Evolutionary conservation across 1,140 invertebrate genomes (phyloP).

Genomic region (Tetramorium alpestre): DNA sequence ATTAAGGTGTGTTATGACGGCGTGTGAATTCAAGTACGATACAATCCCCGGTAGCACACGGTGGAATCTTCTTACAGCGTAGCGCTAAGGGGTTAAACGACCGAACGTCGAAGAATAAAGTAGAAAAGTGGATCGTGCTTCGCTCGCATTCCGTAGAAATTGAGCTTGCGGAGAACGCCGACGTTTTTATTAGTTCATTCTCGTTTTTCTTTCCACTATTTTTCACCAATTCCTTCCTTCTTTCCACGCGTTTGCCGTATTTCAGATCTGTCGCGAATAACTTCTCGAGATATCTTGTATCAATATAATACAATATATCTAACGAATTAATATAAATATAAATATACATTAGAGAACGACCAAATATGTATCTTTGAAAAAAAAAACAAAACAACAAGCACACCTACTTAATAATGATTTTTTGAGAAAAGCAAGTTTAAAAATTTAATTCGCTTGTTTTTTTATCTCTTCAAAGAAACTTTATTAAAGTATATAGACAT

Average conservation of each 20-base stretch:
- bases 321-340: slow-evolving; percentile 5
- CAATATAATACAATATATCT: neutral
- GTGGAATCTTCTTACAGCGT: slow-evolving; percentile 65
- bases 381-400: neutral
- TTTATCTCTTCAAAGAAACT: neutral
- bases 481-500: neutral
- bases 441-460: neutral
- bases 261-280: slow-evolving; percentile 30
- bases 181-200: slow-evolving; percentile 63
- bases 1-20: slow-evolving; percentile 8
- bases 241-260: slow-evolving; percentile 23
- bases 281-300: neutral
- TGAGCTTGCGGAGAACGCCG: slow-evolving; percentile 62
- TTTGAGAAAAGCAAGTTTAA: neutral
- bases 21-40: slow-evolving; percentile 51
- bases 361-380: neutral
- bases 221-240: neutral
- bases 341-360: neutral
- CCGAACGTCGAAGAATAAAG: slow-evolving; percentile 64
- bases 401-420: neutral
- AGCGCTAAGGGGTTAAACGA: slow-evolving; percentile 61
- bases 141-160: slow-evolving; percentile 70
- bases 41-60: slow-evolving; percentile 59
- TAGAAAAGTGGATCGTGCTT: slow-evolving; percentile 69
- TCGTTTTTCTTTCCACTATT: slow-evolving; percentile 49